Evolutionary conservation across 1,140 invertebrate genomes (phyloP).

Genomic region (Cotesia chilonis): DNA sequence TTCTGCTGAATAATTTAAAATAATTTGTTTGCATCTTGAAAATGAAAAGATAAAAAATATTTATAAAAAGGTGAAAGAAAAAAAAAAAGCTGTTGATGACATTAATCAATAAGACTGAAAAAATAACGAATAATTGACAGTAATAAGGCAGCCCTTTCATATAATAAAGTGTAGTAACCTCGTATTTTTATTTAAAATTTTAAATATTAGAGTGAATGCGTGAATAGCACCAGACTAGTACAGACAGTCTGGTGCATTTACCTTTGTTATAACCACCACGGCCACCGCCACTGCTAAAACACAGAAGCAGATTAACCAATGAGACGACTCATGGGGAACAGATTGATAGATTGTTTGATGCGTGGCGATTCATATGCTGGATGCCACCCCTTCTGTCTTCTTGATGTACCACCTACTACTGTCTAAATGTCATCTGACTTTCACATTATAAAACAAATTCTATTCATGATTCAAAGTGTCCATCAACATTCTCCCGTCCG

Average conservation of each 20-base stretch:
- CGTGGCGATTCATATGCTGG: conserved; percentile 71
- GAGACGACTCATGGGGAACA: conserved; percentile 68
- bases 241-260: conserved; percentile 78
- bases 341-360: conserved; percentile 74
- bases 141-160: conserved; percentile 62
- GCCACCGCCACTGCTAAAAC: conserved; percentile 84
- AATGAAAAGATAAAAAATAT: too few relatives aligned
- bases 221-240: conserved; percentile 72
- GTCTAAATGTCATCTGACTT: conserved; percentile 69
- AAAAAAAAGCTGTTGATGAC: neutral
- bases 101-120: neutral
- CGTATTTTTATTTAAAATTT: conserved; percentile 60
- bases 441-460: conserved; percentile 57
- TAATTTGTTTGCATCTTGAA: too few relatives aligned
- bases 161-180: conserved; percentile 60
- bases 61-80: neutral
- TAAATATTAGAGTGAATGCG: conserved; percentile 73
- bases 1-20: too few relatives aligned
- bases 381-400: conserved; percentile 68
- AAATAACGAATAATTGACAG: conserved; percentile 7
- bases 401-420: conserved; percentile 67
- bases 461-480: conserved; percentile 30
- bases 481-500: too few relatives aligned
- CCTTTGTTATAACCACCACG: conserved; percentile 88
- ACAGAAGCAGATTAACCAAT: conserved; percentile 75